These are phyloP conservation scores for Phrynocephalus vlangalii DNA, from an alignment of 2,797 vertebrate species.

Conservation along the genomic window DNA sequence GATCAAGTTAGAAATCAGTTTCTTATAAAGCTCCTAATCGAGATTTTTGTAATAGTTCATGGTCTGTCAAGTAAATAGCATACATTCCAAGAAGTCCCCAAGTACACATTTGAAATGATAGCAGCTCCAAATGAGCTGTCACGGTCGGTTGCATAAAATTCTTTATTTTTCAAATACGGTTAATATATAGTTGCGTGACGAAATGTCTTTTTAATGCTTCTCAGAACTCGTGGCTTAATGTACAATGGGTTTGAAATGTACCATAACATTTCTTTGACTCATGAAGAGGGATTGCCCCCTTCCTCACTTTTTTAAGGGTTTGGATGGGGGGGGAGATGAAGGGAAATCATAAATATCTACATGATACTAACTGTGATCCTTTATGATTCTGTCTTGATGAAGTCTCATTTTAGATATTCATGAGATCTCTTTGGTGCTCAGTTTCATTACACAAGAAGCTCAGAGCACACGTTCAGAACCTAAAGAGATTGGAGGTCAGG, in stretches of 20 bases:
- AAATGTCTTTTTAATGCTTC: conserved; percentile 34
- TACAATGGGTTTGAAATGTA: background rate
- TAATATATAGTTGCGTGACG: background rate
- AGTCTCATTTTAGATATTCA: background rate
- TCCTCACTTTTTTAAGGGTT: too few relatives aligned
- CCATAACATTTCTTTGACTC: conserved; percentile 18
- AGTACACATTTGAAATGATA: conserved; percentile 36
- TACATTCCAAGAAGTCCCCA: conserved; percentile 33
- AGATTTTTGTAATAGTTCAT: conserved; percentile 35
- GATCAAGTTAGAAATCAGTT: conserved; percentile 40
- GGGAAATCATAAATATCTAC: background rate
- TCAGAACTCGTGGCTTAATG: background rate
- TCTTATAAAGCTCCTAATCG: conserved; percentile 37
- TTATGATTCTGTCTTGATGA: background rate
- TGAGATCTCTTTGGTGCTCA: background rate
- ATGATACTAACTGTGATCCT: background rate
- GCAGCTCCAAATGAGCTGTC: conserved; percentile 22
- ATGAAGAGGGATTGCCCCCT: background rate
- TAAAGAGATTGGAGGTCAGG: background rate
- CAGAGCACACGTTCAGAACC: background rate
- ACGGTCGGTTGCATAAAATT: conserved; percentile 21
- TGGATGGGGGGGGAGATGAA: conserved; percentile 5
- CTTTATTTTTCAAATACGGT: conserved; percentile 11
- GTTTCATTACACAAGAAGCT: background rate
- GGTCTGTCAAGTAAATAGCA: conserved; percentile 43